phyloP scores from a whole-genome alignment of 2,113 vertebrate species.

The Prunella himalayana region DNA sequence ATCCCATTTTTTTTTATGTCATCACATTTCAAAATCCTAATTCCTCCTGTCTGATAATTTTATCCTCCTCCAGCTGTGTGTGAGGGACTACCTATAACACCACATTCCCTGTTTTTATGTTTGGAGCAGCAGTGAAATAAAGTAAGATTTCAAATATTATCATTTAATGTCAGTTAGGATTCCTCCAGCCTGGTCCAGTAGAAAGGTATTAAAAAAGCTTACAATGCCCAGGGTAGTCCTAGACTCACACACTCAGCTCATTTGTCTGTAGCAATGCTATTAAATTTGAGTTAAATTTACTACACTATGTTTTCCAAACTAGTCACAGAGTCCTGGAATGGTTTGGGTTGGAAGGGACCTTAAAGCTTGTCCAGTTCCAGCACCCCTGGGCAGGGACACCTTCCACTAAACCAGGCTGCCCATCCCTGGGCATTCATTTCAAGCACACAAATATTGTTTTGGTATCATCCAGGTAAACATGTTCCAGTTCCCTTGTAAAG shows the following conservation, averaged over 20 bases:
- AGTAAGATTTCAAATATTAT: background rate
- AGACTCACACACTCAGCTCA: background rate
- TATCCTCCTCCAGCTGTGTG: background rate
- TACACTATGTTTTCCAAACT: background rate
- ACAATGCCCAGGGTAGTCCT: background rate
- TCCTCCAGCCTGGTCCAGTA: background rate
- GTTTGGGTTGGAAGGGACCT: background rate
- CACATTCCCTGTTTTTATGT: background rate
- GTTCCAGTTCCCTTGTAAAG: background rate
- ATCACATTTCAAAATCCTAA: background rate
- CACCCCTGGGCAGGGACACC: background rate
- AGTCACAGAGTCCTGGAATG: background rate
- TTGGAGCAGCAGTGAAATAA: background rate
- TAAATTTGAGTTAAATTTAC: background rate
- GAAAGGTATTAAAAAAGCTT: background rate
- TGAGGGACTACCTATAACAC: background rate
- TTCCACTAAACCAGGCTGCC: fast-evolving
- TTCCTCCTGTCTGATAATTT: background rate
- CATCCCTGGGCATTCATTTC: background rate
- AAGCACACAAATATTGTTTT: background rate
- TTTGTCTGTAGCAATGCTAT: background rate
- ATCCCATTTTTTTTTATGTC: background rate
- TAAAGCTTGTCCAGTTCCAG: background rate
- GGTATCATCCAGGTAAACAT: background rate
- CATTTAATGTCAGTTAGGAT: background rate